These are phyloP conservation scores for Phalacrocorax carbo DNA, from an alignment of 2,113 vertebrate species.

Conservation along the genomic window DNA sequence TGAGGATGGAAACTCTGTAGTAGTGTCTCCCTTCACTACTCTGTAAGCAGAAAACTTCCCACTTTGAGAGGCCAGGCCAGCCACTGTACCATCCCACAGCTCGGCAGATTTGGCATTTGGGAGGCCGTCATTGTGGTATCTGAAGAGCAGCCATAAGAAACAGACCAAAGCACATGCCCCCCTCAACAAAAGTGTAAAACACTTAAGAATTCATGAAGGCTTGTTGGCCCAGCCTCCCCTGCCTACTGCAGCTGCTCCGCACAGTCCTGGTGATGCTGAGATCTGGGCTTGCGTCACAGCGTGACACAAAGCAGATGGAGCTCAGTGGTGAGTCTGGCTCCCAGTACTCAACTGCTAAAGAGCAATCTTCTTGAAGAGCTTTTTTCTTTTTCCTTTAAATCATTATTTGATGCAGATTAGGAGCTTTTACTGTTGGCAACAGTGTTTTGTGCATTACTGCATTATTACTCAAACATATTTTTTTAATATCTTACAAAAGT, in stretches of 20 bases:
- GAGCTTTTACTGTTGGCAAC: background rate
- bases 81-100: background rate
- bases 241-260: background rate
- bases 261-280: background rate
- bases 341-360: background rate
- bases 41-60: background rate
- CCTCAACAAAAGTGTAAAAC: background rate
- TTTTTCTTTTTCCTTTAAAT: background rate
- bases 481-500: background rate
- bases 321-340: background rate
- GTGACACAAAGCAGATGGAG: background rate
- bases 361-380: background rate
- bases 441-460: background rate
- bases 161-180: background rate
- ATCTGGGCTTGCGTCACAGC: background rate
- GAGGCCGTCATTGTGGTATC: background rate
- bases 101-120: background rate
- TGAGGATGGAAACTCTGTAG: background rate
- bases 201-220: background rate
- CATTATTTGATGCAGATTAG: background rate
- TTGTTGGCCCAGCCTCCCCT: background rate
- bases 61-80: background rate
- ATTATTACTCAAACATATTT: background rate
- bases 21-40: background rate
- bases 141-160: background rate